Evolutionary conservation across 2,113 vertebrate genomes (phyloP).

Genomic region (Zonotrichia leucophrys): DNA sequence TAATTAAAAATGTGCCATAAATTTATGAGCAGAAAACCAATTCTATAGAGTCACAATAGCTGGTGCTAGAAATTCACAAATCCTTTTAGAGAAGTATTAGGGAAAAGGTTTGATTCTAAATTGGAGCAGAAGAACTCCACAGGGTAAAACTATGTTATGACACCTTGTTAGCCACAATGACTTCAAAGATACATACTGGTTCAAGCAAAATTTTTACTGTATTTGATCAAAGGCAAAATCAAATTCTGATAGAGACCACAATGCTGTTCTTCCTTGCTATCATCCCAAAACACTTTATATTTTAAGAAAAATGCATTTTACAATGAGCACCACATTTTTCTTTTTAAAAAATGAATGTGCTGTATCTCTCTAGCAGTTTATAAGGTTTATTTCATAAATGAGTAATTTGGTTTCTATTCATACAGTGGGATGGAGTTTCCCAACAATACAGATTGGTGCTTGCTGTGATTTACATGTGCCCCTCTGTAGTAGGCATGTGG

Average conservation of each 20-base stretch:
- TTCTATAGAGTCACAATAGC: background rate
- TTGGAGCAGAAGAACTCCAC: background rate
- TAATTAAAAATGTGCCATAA: background rate
- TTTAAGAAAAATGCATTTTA: background rate
- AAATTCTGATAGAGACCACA: background rate
- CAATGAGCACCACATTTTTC: background rate
- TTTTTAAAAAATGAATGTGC: background rate
- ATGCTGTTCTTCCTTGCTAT: background rate
- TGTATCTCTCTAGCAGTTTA: background rate
- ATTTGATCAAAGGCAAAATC: background rate
- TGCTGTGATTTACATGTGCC: background rate
- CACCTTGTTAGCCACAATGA: background rate
- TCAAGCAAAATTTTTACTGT: background rate
- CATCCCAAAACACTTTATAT: background rate
- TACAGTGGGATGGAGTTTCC: background rate
- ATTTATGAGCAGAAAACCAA: background rate
- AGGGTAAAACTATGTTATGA: background rate
- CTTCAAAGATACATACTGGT: background rate
- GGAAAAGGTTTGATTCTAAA: background rate
- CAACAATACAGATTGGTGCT: background rate
- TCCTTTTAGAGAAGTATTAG: background rate
- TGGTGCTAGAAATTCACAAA: background rate
- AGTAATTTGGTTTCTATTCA: background rate
- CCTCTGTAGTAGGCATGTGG: background rate
- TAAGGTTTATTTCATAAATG: background rate